Base-by-base conservation (phyloP, 2,888 invertebrate species). In the Nomada flava region DNA sequence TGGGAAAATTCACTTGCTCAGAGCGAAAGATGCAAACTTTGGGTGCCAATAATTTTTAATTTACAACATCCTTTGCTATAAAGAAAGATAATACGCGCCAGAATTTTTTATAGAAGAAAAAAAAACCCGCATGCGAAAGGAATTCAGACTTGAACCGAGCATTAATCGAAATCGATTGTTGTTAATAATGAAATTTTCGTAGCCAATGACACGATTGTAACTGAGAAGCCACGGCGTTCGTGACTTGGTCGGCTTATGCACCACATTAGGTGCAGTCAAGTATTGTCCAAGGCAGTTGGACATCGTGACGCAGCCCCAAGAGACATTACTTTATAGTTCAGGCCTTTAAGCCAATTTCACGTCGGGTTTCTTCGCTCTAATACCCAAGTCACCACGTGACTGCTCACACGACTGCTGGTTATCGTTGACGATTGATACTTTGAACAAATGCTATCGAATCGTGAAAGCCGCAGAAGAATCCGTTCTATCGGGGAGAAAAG, bases 351-450 rank as follows among this genome's bases (percentile, higher is more conserved):
- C 89, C 89, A 85, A 91, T 92, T 92, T 91, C 89, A 86, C 85
- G 86, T 86, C 79, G 82, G 89, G 88, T 90, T 88, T 89, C 89
- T 78, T 89, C 85, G 91, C 89, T 91, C 91, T 91, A 90, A 91
- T 91, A 91, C 89, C 79, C 84, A 42, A 55, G 59, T 36, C 44
- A 62, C 62, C 87, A 86, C 89, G 89, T 89, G 89, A 90, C 85
- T 71, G 68, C 60, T 57, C 64, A 36, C 36, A 67, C 77, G 60
- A 44, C 70, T 76, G 84, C 86, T 79, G 83, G 81, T 86, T 77
- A 85, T 83, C 77, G 81, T 70, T 76, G 70, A 60, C 78, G 73
- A 86, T 85, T 82, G 86, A 84, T 79, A 79, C 29, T 26, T 23
- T 52, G 26, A 74, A 50, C 55, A 62, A 63, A 64, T 62, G 64